These are phyloP conservation scores for Lasioglossum oenotherae DNA, from an alignment of 2,888 invertebrate genomes.

Conservation along the genomic window DNA sequence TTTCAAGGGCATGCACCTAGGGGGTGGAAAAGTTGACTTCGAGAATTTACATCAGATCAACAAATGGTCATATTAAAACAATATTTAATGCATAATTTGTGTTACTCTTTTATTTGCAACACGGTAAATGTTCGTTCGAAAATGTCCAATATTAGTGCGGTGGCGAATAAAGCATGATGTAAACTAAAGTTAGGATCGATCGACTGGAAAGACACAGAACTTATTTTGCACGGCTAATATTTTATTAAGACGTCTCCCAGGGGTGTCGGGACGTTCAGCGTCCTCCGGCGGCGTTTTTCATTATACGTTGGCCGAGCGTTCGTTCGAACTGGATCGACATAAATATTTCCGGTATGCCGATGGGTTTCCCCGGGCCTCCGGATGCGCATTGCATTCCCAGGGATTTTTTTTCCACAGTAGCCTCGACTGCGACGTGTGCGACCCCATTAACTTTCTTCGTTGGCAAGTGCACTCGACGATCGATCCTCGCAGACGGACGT, in stretches of 20 bases:
- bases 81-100: too few species aligned
- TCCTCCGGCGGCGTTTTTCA: constrained; percentile 50
- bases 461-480: constrained; percentile 25
- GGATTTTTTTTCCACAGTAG: constrained; percentile 27
- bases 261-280: constrained; percentile 2
- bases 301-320: constrained; percentile 41
- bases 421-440: constrained; percentile 9
- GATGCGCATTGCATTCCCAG: constrained; percentile 5
- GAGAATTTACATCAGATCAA: too few species aligned
- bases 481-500: constrained; percentile 34
- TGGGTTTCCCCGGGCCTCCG: constrained; percentile 16
- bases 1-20: too few species aligned
- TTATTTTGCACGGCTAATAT: neutral
- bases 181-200: neutral
- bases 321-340: constrained; percentile 44
- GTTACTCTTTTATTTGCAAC: too few species aligned
- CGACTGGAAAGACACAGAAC: neutral
- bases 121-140: too few species aligned
- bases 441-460: constrained; percentile 39
- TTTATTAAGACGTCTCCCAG: constrained; percentile 48
- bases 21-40: too few species aligned
- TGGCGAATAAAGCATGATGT: too few species aligned
- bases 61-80: too few species aligned
- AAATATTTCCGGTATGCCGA: constrained; percentile 57
- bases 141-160: too few species aligned